phyloP scores from a whole-genome alignment of 2,888 invertebrate genomes.

The Oscheius sp. region DNA sequence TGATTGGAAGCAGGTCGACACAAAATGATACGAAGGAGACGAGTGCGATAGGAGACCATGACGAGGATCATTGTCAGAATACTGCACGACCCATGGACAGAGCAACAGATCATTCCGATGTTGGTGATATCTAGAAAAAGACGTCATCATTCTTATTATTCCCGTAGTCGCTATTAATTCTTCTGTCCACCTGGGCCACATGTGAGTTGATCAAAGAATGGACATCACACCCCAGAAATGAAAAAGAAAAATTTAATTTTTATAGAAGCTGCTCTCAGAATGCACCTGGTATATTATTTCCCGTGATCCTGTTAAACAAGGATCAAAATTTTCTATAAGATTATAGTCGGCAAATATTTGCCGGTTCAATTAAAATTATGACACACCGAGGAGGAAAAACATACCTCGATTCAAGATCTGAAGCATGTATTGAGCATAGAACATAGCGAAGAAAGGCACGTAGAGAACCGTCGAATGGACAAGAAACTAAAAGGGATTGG shows the following conservation, averaged over 20 bases:
- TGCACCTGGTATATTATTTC: background rate
- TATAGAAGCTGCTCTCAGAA: background rate
- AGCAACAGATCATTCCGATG: slow-evolving; percentile 12
- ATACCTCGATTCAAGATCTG: slow-evolving; percentile 20
- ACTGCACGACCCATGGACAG: slow-evolving; percentile 10
- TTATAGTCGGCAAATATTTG: no score
- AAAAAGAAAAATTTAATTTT: no score
- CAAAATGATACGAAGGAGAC: background rate
- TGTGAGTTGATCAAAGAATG: no score
- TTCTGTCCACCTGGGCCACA: no score
- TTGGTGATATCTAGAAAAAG: slow-evolving; percentile 19
- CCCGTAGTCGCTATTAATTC: background rate
- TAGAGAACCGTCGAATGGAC: slow-evolving; percentile 8
- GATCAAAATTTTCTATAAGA: no score
- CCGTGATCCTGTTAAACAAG: background rate
- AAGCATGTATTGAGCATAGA: slow-evolving; percentile 19
- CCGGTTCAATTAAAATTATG: no score
- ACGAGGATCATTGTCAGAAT: slow-evolving; percentile 17
- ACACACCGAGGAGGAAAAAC: background rate
- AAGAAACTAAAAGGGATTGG: background rate
- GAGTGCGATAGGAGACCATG: slow-evolving; percentile 7
- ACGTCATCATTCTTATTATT: background rate
- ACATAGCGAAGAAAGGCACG: slow-evolving; percentile 19
- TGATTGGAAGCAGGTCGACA: background rate
- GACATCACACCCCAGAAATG: no score